These are phyloP conservation scores for Zaprionus ghesquierei DNA, from an alignment of 1,140 invertebrate genomes.

Conservation along the genomic window DNA sequence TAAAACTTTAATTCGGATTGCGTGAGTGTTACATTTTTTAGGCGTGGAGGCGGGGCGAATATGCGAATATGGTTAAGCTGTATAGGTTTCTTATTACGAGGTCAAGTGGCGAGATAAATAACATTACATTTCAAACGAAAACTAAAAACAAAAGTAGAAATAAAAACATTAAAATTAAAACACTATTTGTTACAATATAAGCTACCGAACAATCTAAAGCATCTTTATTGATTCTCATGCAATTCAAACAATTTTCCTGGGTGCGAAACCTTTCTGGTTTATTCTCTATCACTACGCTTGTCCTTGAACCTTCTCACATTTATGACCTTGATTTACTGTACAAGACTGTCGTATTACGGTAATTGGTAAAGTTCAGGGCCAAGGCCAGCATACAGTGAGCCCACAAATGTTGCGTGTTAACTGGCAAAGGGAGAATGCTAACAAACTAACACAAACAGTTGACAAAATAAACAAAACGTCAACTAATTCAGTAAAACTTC, in stretches of 20 bases:
- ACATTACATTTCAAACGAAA: background rate
- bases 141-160: background rate
- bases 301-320: conserved; percentile 35
- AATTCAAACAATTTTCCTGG: no score
- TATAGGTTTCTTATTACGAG: background rate
- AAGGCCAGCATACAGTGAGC: conserved; percentile 12
- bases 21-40: conserved; percentile 49
- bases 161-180: no score
- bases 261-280: background rate
- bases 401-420: conserved; percentile 34
- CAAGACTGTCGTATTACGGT: conserved; percentile 22
- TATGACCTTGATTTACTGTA: conserved; percentile 17
- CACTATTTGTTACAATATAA: no score
- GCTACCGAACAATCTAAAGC: no score
- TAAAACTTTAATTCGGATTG: conserved; percentile 74
- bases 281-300: background rate
- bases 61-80: background rate
- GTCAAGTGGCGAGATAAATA: background rate
- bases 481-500: background rate
- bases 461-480: conserved; percentile 2
- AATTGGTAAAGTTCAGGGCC: conserved; percentile 45
- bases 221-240: no score
- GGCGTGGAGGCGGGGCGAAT: conserved; percentile 11
- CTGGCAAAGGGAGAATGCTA: background rate
- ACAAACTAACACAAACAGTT: background rate